Evolutionary conservation across 1,140 invertebrate species (phyloP).

Genomic region (Drosophila teissieri): DNA sequence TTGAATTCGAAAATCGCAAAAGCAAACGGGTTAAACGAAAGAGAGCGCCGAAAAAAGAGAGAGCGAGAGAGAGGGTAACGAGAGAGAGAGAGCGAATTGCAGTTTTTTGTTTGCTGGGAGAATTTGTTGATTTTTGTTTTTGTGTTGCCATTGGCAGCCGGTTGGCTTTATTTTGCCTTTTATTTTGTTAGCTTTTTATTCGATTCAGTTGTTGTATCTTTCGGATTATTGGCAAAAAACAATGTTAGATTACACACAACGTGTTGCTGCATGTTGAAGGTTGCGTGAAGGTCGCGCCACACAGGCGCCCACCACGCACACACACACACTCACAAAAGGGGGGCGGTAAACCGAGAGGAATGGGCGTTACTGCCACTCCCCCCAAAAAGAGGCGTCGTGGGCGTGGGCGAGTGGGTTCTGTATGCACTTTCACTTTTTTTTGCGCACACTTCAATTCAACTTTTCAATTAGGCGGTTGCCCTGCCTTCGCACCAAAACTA

Average conservation of each 20-base stretch:
- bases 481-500: neutral
- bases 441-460: slow-evolving; percentile 56
- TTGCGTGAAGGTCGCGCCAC: slow-evolving; percentile 78
- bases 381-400: neutral
- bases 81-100: slow-evolving; percentile 26
- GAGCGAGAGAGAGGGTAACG: slow-evolving; percentile 20
- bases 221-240: slow-evolving; percentile 31
- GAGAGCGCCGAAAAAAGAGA: neutral
- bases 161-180: slow-evolving; percentile 12
- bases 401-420: slow-evolving; percentile 23
- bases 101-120: slow-evolving; percentile 54
- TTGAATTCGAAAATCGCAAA: slow-evolving; percentile 38
- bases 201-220: slow-evolving; percentile 11
- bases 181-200: slow-evolving; percentile 3
- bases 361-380: neutral
- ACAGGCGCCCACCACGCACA: slow-evolving; percentile 30
- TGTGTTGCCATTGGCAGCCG: slow-evolving; percentile 68
- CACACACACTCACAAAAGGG: slow-evolving; percentile 10
- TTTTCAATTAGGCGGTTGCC: slow-evolving; percentile 23
- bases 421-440: slow-evolving; percentile 69
- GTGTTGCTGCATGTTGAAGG: slow-evolving; percentile 75
- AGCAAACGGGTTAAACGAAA: slow-evolving; percentile 35
- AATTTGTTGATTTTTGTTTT: slow-evolving; percentile 75
- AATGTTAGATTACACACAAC: slow-evolving; percentile 76
- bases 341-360: neutral